Evolutionary conservation across 2,113 vertebrate species (phyloP).

Genomic region (Emberiza fucata): DNA sequence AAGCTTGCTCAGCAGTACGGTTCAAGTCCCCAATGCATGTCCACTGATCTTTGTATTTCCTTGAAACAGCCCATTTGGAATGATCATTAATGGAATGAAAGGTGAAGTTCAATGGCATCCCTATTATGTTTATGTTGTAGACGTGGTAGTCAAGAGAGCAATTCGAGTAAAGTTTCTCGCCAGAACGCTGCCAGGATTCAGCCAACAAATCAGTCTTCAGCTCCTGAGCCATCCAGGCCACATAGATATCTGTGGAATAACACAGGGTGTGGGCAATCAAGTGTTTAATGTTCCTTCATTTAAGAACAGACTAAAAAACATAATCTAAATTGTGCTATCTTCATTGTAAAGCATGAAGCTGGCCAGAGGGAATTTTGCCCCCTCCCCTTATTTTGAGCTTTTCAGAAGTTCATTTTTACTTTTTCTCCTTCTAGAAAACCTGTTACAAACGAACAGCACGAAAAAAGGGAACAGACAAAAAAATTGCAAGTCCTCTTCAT

Average conservation of each 20-base stretch:
- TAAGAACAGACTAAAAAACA: not conserved
- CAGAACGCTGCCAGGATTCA: conserved; percentile 83
- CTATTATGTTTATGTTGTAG: conserved; percentile 81
- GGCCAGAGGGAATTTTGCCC: not conserved
- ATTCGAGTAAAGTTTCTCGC: conserved; percentile 83
- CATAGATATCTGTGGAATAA: conserved; percentile 83
- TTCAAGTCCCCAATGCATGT: conserved; percentile 91
- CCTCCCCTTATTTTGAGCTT: not conserved
- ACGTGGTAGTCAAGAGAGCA: conserved; percentile 86
- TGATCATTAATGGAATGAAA: conserved; percentile 85
- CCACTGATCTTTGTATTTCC: conserved; percentile 67
- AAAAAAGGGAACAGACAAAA: not conserved
- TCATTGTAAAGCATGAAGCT: not conserved
- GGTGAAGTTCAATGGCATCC: conserved; percentile 42
- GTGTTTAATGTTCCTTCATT: not conserved
- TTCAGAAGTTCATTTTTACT: not conserved
- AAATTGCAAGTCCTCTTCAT: not conserved
- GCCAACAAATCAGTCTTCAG: conserved; percentile 82
- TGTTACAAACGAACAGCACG: not conserved
- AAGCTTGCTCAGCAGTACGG: conserved; percentile 76
- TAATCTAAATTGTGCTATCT: not conserved
- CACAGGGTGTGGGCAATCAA: not conserved
- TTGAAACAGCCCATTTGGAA: conserved; percentile 91
- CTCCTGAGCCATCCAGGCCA: conserved; percentile 86
- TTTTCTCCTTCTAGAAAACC: not conserved